These are phyloP conservation scores for Vespertilio murinus DNA, from an alignment of 2,797 vertebrate genomes.

Conservation along the genomic window DNA sequence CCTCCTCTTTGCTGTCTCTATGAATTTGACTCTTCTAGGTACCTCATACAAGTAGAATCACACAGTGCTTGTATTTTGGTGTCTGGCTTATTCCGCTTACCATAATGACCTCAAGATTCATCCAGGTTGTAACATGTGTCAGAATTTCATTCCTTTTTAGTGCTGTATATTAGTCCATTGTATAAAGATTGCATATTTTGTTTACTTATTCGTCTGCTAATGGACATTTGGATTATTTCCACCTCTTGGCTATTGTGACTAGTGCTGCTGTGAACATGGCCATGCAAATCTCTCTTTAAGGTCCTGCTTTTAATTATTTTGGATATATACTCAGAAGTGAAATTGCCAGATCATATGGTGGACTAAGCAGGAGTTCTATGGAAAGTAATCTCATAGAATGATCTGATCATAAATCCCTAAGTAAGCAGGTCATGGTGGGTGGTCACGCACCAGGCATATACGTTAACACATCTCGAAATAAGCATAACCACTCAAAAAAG, in stretches of 20 bases:
- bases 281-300: not conserved
- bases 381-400: not conserved
- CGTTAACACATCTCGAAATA: not conserved
- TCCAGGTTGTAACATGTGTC: not conserved
- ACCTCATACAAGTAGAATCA: not conserved
- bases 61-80: not conserved
- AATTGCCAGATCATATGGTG: not conserved
- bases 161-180: not conserved
- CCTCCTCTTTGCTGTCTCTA: not conserved
- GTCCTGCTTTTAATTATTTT: not conserved
- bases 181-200: not conserved
- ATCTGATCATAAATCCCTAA: not conserved
- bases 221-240: not conserved
- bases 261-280: not conserved
- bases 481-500: not conserved
- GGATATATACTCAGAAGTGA: not conserved
- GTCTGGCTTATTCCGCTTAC: not conserved
- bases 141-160: slow-evolving; percentile 5
- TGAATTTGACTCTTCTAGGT: not conserved
- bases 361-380: not conserved
- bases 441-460: not conserved
- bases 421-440: not conserved
- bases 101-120: not conserved
- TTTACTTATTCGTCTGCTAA: not conserved
- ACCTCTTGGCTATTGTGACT: not conserved